phyloP scores from a whole-genome alignment of 2,113 vertebrate species.

The Cettia cetti region DNA sequence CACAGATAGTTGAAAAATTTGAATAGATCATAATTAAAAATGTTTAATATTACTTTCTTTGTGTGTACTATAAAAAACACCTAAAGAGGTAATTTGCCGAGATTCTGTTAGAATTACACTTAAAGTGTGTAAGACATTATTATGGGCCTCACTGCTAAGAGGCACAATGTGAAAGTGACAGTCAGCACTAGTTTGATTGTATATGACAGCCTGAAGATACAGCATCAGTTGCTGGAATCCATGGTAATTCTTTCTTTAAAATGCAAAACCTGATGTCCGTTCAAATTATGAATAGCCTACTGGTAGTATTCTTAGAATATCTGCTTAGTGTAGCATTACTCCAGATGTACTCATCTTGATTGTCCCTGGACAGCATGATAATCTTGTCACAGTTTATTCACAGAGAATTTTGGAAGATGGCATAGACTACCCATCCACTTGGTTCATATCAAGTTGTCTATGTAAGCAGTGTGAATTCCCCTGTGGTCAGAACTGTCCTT shows the following conservation, averaged over 20 bases:
- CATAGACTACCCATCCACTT: neutral
- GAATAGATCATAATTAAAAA: neutral
- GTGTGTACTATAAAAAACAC: neutral
- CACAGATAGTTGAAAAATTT: neutral
- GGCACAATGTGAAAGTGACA: neutral
- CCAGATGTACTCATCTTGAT: neutral
- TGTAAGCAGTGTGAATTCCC: neutral
- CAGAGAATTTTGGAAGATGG: neutral
- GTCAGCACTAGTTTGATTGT: neutral
- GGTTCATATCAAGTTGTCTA: neutral
- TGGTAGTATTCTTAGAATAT: neutral
- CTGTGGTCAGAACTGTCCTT: neutral
- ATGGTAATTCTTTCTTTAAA: neutral
- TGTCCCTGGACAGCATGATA: neutral
- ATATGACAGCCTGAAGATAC: neutral
- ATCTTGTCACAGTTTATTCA: neutral
- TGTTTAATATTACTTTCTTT: neutral
- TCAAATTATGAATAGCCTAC: neutral
- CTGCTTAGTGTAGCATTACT: neutral
- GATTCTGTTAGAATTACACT: neutral
- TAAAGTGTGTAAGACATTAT: neutral
- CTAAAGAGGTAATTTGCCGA: neutral
- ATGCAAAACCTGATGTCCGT: neutral
- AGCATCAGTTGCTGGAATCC: neutral
- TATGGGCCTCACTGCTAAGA: fast-evolving